A percentile compares a stretch with the other conserved stretches of the same genome.
Conservation (phyloP, 2,113 vertebrate genomes). For the Arizona elegans region DNA sequence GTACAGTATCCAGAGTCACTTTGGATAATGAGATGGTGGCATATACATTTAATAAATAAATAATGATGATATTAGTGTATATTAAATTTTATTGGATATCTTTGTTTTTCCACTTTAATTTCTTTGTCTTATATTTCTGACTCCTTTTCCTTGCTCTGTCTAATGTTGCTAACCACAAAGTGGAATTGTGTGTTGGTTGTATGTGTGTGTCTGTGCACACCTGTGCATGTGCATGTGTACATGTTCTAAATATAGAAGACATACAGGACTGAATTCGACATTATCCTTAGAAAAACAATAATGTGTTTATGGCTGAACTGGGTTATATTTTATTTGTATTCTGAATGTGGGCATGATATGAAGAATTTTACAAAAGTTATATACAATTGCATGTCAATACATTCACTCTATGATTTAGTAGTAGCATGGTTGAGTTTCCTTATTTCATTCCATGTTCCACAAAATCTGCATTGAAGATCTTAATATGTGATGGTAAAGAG, state of each 20-base stretch:
- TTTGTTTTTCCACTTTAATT: not conserved
- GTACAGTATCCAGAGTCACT: not conserved
- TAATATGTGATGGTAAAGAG: not conserved
- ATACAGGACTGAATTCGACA: not conserved
- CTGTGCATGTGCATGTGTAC: not conserved
- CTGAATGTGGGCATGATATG: not conserved
- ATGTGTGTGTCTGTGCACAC: not conserved
- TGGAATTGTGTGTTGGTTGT: not conserved
- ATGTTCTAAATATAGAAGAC: not conserved
- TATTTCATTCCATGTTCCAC: not conserved
- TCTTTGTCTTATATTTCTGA: not conserved
- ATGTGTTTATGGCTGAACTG: not conserved
- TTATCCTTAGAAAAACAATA: not conserved
- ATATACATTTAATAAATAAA: not conserved
- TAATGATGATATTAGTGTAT: not conserved
- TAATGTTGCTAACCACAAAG: not conserved
- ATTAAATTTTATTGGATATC: not conserved
- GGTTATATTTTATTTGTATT: not conserved
- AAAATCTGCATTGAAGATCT: not conserved
- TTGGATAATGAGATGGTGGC: not conserved
- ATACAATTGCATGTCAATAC: not conserved
- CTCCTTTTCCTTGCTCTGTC: not conserved
- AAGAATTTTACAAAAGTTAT: not conserved
- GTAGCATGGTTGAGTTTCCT: not conserved
- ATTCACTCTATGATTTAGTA: not conserved